These are phyloP conservation scores for Magallana angulata DNA, from an alignment of 1,140 invertebrate species.

Conservation along the genomic window DNA sequence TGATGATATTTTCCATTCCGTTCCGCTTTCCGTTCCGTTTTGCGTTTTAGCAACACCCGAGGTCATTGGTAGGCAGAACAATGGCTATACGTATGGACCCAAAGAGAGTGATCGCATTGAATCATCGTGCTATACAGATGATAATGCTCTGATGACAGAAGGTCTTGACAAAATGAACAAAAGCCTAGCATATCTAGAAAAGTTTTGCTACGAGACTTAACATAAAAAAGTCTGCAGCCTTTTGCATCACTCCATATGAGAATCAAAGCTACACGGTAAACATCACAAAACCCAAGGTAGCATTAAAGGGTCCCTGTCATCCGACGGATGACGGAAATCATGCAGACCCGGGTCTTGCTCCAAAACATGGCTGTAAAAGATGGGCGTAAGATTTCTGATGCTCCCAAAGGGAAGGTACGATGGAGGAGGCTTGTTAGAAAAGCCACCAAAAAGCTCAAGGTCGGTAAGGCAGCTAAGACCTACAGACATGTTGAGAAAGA, in stretches of 20 bases:
- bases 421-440: conserved; percentile 21
- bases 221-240: conserved; percentile 58
- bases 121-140: conserved; percentile 53
- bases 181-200: not conserved
- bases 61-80: not conserved
- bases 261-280: conserved; percentile 40
- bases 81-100: conserved; percentile 34
- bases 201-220: conserved; percentile 53
- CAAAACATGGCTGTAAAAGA: not conserved
- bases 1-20: too few relatives aligned
- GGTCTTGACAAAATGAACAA: conserved; percentile 29
- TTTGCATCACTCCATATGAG: not conserved
- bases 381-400: not conserved
- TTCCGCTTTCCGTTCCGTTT: too few relatives aligned
- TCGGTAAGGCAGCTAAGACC: not conserved
- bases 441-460: not conserved
- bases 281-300: not conserved
- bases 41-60: too few relatives aligned
- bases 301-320: conserved; percentile 42
- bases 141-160: conserved; percentile 45
- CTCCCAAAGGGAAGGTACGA: not conserved
- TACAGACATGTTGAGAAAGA: not conserved
- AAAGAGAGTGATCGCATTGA: conserved; percentile 21
- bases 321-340: conserved; percentile 36
- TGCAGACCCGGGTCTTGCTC: not conserved